Base-by-base conservation (phyloP, 2,113 vertebrate genomes). In the Ovis aries region DNA sequence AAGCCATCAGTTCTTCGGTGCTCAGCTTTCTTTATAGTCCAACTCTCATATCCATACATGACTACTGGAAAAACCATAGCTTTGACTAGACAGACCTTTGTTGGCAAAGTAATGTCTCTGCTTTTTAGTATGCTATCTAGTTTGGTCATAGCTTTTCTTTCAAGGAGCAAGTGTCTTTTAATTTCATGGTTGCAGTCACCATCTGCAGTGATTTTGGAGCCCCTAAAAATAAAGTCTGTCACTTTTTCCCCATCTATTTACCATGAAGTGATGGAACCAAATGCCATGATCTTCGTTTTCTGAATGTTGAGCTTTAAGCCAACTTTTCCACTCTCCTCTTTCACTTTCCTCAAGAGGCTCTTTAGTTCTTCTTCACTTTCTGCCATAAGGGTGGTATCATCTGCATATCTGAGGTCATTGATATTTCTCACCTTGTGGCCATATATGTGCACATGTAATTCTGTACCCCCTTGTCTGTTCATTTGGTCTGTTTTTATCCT, bases 201-300 rank as follows among this genome's bases (percentile, higher is more conserved):
- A 64, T 64, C 31, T n/a, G 62, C 62, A n/a, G 7, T 64, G 62
- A 64, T n/a, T 64, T 64, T 64, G 62, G 62, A n/a, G 15, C 31
- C 31, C 33, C 31, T 0, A 0, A 17, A 64, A n/a, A n/a, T 64
- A n/a, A 64, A 9, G 62, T n/a, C 62, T 17, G 15, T n/a, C 62
- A 64, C 33, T n/a, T 16, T 67, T 67, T 67, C 62, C 62, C 62
- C 33, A n/a, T 67, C 16, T 64, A 64, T 67, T 67, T 67, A 0
- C 16, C 62, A 67, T n/a, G 62, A 67, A 67, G 62, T 67, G 62
- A 19, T 67, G 62, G 33, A 16, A 67, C 33, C 7, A 0, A 33
- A n/a, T 67, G 62, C 62, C 62, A 67, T n/a, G 33, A 67, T 67
- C 62, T n/a, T 67, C n/a, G 17, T 67, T 67, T 67, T 67, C 9